Percentiles rank a stretch among this genome's conserved stretches.
Evolutionary conservation across 2,797 vertebrate species (phyloP).

Genomic region (Oreochromis mossambicus): DNA sequence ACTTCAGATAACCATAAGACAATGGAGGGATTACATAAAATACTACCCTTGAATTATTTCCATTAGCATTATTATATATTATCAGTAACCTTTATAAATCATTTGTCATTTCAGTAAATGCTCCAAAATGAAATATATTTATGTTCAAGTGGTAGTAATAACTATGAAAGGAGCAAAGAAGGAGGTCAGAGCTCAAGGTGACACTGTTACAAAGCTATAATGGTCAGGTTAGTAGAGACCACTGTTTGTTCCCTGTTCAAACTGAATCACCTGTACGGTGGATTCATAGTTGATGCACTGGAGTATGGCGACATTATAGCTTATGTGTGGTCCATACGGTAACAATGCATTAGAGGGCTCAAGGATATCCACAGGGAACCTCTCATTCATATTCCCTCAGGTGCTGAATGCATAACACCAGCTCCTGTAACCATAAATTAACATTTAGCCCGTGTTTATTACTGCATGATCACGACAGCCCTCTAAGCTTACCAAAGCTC

Average conservation of each 20-base stretch:
- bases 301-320: neutral
- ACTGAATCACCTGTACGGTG: neutral
- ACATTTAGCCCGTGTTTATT: neutral
- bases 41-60: neutral
- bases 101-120: neutral
- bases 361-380: neutral
- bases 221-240: neutral
- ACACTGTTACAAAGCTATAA: neutral
- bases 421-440: neutral
- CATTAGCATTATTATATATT: neutral
- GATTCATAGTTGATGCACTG: neutral
- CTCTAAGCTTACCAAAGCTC: neutral
- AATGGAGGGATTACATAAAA: neutral
- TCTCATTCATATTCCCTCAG: neutral
- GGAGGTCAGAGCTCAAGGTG: neutral
- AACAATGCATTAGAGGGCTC: neutral
- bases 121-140: neutral
- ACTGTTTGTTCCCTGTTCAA: neutral
- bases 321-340: neutral
- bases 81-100: neutral
- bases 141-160: neutral
- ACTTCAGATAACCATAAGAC: neutral
- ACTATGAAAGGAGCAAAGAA: neutral
- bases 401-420: neutral
- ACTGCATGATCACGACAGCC: neutral